Percentiles rank a stretch among this genome's conserved stretches.
Conservation (phyloP, 1,140 invertebrate genomes). For the Micrasema minimum region DNA sequence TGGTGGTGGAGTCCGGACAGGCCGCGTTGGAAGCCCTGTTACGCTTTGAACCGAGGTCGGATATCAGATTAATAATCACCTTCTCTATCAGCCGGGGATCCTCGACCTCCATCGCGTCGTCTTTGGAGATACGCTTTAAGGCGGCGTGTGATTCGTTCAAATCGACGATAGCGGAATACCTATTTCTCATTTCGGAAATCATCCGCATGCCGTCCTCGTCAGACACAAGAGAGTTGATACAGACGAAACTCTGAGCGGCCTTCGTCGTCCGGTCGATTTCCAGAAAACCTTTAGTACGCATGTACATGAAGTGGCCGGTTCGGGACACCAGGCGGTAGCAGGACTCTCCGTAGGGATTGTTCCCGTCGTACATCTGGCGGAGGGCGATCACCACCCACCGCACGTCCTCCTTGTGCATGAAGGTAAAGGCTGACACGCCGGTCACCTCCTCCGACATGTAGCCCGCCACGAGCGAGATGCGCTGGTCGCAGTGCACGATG, state of each 20-base stretch:
- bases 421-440: constrained; percentile 83
- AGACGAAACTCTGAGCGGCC: constrained; percentile 85
- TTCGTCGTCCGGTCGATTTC: constrained; percentile 81
- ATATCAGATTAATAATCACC: constrained; percentile 76
- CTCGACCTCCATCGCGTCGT: constrained; percentile 69
- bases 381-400: constrained; percentile 86
- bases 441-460: constrained; percentile 88
- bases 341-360: constrained; percentile 81
- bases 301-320: constrained; percentile 83
- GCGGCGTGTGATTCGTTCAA: constrained; percentile 59
- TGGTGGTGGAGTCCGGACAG: constrained; percentile 55
- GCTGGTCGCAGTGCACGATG: constrained; percentile 88
- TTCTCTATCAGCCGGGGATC: constrained; percentile 75
- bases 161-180: constrained; percentile 77
- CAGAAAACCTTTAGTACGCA: constrained; percentile 83
- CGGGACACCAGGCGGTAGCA: constrained; percentile 84
- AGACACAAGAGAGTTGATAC: constrained; percentile 82
- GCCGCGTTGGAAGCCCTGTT: constrained; percentile 38
- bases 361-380: constrained; percentile 86
- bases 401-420: constrained; percentile 89
- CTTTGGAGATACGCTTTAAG: constrained; percentile 8
- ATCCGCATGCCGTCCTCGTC: constrained; percentile 77
- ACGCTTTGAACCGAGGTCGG: constrained; percentile 60
- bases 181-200: constrained; percentile 80
- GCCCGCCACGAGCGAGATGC: constrained; percentile 86